Conservation (phyloP, 2,888 invertebrate genomes). For the Mesodorylaimus sp. region DNA sequence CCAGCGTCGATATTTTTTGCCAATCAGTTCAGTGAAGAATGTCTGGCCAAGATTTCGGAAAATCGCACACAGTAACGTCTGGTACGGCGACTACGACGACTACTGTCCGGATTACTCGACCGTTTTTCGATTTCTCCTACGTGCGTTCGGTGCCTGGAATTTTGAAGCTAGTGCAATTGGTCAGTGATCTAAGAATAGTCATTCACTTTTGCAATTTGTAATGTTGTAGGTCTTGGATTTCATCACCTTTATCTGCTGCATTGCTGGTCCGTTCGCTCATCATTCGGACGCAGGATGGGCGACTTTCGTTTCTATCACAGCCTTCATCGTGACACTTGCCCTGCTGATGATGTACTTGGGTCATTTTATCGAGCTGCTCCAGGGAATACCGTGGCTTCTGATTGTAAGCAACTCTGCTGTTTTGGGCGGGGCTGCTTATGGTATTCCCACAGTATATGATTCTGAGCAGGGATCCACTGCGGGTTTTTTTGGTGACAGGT, state of each 20-base stretch:
- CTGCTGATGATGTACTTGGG: conserved; percentile 59
- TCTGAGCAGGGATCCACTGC: too few species aligned
- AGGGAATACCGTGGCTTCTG: conserved; percentile 66
- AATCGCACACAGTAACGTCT: too few species aligned
- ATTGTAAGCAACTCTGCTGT: conserved; percentile 40
- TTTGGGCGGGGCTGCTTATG: too few species aligned
- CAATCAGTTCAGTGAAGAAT: too few species aligned
- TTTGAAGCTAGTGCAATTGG: conserved; percentile 54
- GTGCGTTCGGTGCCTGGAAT: conserved; percentile 53
- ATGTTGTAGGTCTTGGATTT: too few species aligned
- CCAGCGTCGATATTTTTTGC: too few species aligned
- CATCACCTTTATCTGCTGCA: conserved; percentile 63
- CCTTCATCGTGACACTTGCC: conserved; percentile 64
- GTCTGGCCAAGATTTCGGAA: too few species aligned
- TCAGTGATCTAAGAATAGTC: conserved; percentile 37
- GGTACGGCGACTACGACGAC: too few species aligned
- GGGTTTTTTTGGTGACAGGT: too few species aligned
- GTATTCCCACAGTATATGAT: too few species aligned
- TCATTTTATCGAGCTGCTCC: conserved; percentile 64
- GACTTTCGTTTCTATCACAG: conserved; percentile 46
- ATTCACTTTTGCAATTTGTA: conserved; percentile 23
- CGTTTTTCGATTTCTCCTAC: conserved; percentile 49
- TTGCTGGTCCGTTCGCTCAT: conserved; percentile 41
- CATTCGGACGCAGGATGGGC: conserved; percentile 45
- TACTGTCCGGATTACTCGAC: too few species aligned